Evolutionary conservation across 2,113 vertebrate genomes (phyloP).

Genomic region (Melanostigma gelatinosum): DNA sequence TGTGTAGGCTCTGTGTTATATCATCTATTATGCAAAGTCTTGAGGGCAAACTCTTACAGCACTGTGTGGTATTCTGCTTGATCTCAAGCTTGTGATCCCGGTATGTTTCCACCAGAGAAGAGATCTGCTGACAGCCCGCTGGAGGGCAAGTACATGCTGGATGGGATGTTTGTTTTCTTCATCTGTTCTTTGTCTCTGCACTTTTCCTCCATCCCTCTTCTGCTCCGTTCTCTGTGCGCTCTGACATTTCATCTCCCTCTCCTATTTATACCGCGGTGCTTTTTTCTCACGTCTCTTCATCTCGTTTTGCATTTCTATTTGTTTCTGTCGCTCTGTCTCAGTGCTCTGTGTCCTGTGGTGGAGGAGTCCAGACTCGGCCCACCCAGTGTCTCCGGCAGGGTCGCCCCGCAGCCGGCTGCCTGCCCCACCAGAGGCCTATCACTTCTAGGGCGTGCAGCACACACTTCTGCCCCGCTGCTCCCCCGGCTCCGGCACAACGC

Average conservation of each 20-base stretch:
- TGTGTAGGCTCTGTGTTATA: constrained; percentile 56
- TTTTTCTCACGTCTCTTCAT: constrained; percentile 1
- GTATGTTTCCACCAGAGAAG: constrained; percentile 62
- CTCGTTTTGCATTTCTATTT: constrained; percentile 22
- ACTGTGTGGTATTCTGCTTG: constrained; percentile 61
- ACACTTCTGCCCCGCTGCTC: constrained; percentile 89
- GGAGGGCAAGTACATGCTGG: constrained; percentile 60
- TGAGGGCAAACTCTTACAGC: constrained; percentile 60
- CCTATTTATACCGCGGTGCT: constrained; percentile 37
- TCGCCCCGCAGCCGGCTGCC: constrained; percentile 86
- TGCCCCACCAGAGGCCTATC: constrained; percentile 88
- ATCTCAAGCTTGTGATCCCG: constrained; percentile 61
- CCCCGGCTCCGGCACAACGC: constrained; percentile 34
- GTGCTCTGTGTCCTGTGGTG: constrained; percentile 97
- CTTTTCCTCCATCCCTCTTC: constrained; percentile 37
- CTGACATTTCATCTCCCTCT: constrained; percentile 17
- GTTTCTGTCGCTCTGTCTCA: constrained; percentile 62
- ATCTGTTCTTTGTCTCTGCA: constrained; percentile 57
- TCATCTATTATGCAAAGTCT: constrained; percentile 71
- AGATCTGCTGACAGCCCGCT: constrained; percentile 62
- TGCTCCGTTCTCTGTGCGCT: not conserved
- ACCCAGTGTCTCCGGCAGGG: constrained; percentile 93
- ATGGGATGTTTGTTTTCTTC: constrained; percentile 67
- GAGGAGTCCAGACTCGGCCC: constrained; percentile 91
- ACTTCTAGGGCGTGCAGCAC: constrained; percentile 93